Evolutionary conservation across 2,113 vertebrate species (phyloP).

Genomic region (Brachyhypopomus occidentalis): DNA sequence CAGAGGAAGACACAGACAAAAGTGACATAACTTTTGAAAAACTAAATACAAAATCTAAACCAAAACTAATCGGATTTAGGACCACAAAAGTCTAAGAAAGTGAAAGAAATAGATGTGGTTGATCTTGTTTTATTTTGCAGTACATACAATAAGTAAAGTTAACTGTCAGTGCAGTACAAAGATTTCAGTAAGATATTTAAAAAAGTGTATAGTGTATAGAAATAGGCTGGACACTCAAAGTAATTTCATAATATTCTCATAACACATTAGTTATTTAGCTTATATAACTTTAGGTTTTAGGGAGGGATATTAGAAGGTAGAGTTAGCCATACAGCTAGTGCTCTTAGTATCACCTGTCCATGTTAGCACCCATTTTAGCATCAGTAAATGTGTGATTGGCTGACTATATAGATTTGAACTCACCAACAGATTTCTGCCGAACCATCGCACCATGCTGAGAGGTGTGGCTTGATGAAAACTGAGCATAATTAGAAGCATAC

Average conservation of each 20-base stretch:
- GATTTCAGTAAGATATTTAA: not conserved
- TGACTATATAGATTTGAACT: slow-evolving; percentile 23
- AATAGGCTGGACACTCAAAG: no score
- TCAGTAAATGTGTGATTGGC: not conserved
- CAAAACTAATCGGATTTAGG: no score
- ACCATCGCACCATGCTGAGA: slow-evolving; percentile 82
- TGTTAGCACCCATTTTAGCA: not conserved
- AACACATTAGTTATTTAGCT: no score
- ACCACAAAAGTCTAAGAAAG: no score
- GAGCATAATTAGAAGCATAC: slow-evolving; percentile 83
- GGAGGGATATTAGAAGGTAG: not conserved
- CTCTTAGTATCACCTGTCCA: not conserved
- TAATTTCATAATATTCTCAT: no score
- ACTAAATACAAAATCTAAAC: no score
- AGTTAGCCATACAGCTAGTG: not conserved
- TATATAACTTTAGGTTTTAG: not conserved
- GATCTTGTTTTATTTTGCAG: no score
- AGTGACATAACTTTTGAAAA: no score
- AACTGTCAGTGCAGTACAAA: no score
- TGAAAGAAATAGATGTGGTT: no score
- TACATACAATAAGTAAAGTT: no score
- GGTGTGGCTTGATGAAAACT: slow-evolving; percentile 82
- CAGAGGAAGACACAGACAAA: not conserved
- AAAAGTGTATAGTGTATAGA: no score
- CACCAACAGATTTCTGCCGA: slow-evolving; percentile 92